A percentile compares a stretch with the other conserved stretches of the same genome.
Conservation (phyloP, 2,888 invertebrate genomes). For the Ophion ellenae region DNA sequence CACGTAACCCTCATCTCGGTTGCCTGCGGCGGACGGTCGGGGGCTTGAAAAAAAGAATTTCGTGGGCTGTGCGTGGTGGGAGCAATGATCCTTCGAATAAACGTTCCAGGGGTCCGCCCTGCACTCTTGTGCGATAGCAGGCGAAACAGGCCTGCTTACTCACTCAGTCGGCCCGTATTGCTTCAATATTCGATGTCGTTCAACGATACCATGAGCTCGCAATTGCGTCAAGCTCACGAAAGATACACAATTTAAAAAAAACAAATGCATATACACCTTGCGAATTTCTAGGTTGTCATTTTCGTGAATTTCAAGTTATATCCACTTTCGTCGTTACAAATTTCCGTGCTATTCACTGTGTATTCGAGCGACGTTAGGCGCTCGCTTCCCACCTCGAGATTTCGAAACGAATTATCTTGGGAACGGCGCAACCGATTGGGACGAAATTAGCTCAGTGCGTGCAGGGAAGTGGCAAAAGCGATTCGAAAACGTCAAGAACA, state of each 20-base stretch:
- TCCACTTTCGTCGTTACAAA: too few relatives aligned
- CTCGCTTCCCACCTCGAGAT: too few relatives aligned
- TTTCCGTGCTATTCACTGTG: too few relatives aligned
- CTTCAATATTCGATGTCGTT: slow-evolving; percentile 37
- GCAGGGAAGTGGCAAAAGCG: not conserved
- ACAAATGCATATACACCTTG: not conserved
- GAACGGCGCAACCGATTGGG: too few relatives aligned
- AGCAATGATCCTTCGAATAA: slow-evolving; percentile 22
- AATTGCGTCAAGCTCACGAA: not conserved
- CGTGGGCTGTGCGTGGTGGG: slow-evolving; percentile 1
- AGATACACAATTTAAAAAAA: not conserved
- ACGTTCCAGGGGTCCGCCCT: slow-evolving; percentile 20
- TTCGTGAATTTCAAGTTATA: too few relatives aligned
- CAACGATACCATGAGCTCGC: not conserved
- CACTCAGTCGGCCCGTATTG: slow-evolving; percentile 31
- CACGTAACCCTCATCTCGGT: slow-evolving; percentile 1
- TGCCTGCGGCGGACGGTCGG: not conserved
- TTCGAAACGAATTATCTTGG: too few relatives aligned
- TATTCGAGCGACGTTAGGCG: too few relatives aligned
- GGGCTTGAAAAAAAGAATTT: slow-evolving; percentile 6
- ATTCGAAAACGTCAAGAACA: not conserved
- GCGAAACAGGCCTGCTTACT: slow-evolving; percentile 16
- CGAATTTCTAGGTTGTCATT: too few relatives aligned
- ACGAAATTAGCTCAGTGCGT: not conserved
- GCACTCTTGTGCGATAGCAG: slow-evolving; percentile 18